Evolutionary conservation across 2,797 vertebrate genomes (phyloP), one percentile per base, ranked within the genome.

Genomic region (Avahi laniger): DNA sequence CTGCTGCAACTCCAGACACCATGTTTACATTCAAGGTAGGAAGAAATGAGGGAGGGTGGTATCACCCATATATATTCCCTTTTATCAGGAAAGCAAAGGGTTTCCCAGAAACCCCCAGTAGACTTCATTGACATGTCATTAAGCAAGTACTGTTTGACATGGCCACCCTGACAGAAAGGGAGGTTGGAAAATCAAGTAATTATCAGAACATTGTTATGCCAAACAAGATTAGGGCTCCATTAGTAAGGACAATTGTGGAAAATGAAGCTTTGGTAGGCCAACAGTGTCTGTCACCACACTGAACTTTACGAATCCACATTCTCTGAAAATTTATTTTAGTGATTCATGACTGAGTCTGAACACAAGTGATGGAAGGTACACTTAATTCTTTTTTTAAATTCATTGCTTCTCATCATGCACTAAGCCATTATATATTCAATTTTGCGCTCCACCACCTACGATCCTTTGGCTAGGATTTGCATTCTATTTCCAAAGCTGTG

Each of bases 181-280:
- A 87, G 33, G 26, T 63, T 88, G 57, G 30, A 94, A 97, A 89
- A 94, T 73, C 61, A 95, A 86, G 65, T 89, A 97, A 92, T 94
- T 76, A 87, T 90, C 67, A 43, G 15, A 89, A 50, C 20, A 93
- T 28, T 54, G 11, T 59, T 70, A 80, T 84, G 61, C 41, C 76
- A 90, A 82, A 82, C 5, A 94, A 93, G 43, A 81, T 80, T 67
- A 87, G 14, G 72, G 26, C 96, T 92, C 43, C 3, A 4, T 89
- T 88, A 89, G 82, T 76, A 94, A 93, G 33, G 67, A 72, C 43
- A 85, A 91, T 20, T 20, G 18, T 89, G 8, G 52, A 54, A 95
- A 94, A 91, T 85, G 30, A 69, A 69, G 79, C 46, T 67, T 26
- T 96, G 28, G n/a, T 73, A 89, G 67, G 50, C 59, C 59, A 95